phyloP scores from a whole-genome alignment of 2,797 vertebrate species.

The Gymnothorax javanicus region DNA sequence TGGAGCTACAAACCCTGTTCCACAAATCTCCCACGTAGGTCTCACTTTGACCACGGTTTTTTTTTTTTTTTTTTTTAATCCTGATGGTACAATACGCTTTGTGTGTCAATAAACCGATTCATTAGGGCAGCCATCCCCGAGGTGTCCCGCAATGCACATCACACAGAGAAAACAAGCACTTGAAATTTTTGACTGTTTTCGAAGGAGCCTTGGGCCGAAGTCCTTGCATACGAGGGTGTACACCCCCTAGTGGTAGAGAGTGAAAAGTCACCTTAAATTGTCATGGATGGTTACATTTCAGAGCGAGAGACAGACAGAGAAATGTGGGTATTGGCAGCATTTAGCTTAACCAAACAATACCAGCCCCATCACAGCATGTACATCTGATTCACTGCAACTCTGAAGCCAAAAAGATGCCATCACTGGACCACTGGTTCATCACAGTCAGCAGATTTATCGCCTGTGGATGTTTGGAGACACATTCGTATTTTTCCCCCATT shows the following conservation, averaged over 20 bases:
- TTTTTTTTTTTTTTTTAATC: too few relatives aligned
- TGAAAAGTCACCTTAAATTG: not conserved
- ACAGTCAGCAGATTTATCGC: not conserved
- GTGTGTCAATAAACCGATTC: not conserved
- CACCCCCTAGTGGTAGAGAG: not conserved
- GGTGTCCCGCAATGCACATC: not conserved
- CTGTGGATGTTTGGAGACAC: too few relatives aligned
- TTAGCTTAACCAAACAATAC: not conserved
- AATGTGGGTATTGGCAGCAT: not conserved
- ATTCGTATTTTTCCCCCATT: too few relatives aligned
- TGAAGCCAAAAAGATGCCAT: not conserved
- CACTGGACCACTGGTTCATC: not conserved
- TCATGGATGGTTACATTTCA: not conserved
- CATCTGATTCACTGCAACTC: not conserved
- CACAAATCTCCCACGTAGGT: too few relatives aligned
- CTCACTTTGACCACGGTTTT: too few relatives aligned
- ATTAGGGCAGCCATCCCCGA: not conserved
- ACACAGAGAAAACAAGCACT: not conserved
- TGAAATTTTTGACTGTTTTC: not conserved
- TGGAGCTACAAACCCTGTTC: too few relatives aligned
- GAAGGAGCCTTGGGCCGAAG: not conserved
- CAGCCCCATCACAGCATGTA: not conserved
- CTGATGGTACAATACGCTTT: too few relatives aligned
- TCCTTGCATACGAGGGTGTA: not conserved
- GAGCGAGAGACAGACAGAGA: constrained; percentile 2